Base-by-base conservation (phyloP, 1,140 invertebrate genomes). In the Diorhabda carinulata region DNA sequence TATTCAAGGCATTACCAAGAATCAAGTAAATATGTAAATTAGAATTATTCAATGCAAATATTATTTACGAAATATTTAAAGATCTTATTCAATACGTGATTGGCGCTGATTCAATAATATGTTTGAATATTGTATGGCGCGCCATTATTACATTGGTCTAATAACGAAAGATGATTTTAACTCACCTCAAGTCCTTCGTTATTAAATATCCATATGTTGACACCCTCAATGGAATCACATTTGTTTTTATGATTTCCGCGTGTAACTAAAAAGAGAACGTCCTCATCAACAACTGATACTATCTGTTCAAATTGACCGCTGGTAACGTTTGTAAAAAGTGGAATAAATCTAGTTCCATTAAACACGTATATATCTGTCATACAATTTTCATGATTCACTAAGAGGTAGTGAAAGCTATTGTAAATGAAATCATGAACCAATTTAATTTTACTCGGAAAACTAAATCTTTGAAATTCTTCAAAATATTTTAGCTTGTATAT, bases 401-500 rank as follows among this genome's bases (percentile, higher is more conserved):
- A 69, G 4, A 85, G 62, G 62, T 81, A 82, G 69, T 79, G 72
- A 7, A 70, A 57, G n/a, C 65, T 61, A 60, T 77, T 57, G 9
- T 81, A 59, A 8, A 79, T 75, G 63, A 83, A 81, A 52, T 80
- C 68, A 60, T 81, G 77, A 3, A 81, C 67, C 41, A 78, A 77
- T n/a, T 74, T 44, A 52, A 85, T 80, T 2, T 45, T 43, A 4
- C 66, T 63, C 2, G 77, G 63, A 43, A 82, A 81, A 9, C 80
- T 66, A 0, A 83, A 62, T 2, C 74, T 57, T 70, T 82, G 78
- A 3, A 81, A 52, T 45, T 80, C 79, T 44, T 84, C 82, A 65
- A 85, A 84, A 44, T 77, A 79, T 64, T 82, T 80, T 64, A 83
- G 84, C 70, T 77, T 78, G 66, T 82, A 83, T 25, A 83, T 74